phyloP scores from a whole-genome alignment of 2,888 invertebrate genomes.

The Drosophila fulvimacula region DNA sequence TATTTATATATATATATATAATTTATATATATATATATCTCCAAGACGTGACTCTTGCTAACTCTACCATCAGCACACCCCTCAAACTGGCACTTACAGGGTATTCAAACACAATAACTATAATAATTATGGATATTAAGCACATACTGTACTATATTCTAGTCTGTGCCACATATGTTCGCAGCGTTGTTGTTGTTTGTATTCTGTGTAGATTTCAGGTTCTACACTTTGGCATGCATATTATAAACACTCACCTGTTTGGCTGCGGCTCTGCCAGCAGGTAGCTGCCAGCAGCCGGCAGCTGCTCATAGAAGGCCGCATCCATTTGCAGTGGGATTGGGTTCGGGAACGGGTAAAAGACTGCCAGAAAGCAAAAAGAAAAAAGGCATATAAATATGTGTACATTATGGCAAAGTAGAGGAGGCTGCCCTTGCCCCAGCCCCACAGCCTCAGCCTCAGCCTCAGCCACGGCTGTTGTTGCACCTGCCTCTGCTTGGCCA shows the following conservation, averaged over 20 bases:
- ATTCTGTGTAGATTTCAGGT: slow-evolving; percentile 50
- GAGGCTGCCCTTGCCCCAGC: slow-evolving; percentile 24
- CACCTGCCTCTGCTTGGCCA: slow-evolving; percentile 23
- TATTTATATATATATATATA: background rate
- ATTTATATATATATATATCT: background rate
- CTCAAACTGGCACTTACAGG: background rate
- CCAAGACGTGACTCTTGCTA: background rate
- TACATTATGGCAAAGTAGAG: slow-evolving; percentile 67
- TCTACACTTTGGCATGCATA: slow-evolving; percentile 71
- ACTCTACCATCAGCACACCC: background rate
- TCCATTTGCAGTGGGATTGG: slow-evolving; percentile 33
- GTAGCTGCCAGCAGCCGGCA: slow-evolving; percentile 30
- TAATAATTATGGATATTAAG: slow-evolving; percentile 26
- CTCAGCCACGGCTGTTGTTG: slow-evolving; percentile 28
- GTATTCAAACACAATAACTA: slow-evolving; percentile 22
- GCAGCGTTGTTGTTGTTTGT: slow-evolving; percentile 12
- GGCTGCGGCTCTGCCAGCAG: slow-evolving; percentile 48
- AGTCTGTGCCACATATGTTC: slow-evolving; percentile 3
- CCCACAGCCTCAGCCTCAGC: background rate
- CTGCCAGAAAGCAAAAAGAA: slow-evolving; percentile 17
- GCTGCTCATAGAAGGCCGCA: slow-evolving; percentile 55
- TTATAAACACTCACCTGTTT: slow-evolving; percentile 79
- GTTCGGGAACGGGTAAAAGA: slow-evolving; percentile 20
- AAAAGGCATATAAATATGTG: slow-evolving; percentile 74
- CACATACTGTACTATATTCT: slow-evolving; percentile 9